These are phyloP conservation scores for Cephalopholis sonnerati DNA, from an alignment of 2,113 vertebrate species.

Conservation along the genomic window DNA sequence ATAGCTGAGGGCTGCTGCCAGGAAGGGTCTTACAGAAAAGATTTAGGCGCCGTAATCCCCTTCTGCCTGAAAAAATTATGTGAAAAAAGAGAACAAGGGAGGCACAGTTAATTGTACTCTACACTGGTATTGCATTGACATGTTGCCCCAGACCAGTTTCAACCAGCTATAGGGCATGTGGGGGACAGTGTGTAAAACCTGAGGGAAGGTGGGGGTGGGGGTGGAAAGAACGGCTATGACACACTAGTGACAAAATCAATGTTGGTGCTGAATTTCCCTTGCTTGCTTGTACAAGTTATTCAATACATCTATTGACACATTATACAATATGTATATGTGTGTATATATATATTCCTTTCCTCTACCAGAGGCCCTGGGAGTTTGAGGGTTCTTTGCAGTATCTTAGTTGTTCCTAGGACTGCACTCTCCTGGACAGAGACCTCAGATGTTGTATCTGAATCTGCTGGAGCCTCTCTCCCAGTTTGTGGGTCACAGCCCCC, in stretches of 20 bases:
- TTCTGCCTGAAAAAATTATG: slow-evolving; percentile 54
- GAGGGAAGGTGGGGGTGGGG: not conserved
- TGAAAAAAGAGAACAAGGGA: slow-evolving; percentile 56
- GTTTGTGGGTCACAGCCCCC: no score
- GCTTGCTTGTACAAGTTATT: slow-evolving; percentile 26
- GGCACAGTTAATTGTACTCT: slow-evolving; percentile 69
- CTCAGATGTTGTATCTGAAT: no score
- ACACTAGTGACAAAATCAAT: slow-evolving; percentile 37
- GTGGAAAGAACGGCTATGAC: not conserved
- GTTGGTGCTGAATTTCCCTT: slow-evolving; percentile 23
- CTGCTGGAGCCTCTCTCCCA: no score
- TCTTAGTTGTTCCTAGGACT: no score
- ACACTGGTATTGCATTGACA: slow-evolving; percentile 54
- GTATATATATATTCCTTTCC: no score
- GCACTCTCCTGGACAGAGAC: no score
- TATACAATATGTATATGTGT: not conserved
- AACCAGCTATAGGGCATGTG: slow-evolving; percentile 54
- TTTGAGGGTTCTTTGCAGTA: no score
- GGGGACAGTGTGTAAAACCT: slow-evolving; percentile 18
- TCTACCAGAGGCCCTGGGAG: no score
- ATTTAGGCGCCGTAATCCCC: slow-evolving; percentile 76
- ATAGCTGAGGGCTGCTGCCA: slow-evolving; percentile 55
- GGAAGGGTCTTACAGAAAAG: slow-evolving; percentile 60
- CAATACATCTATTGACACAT: slow-evolving; percentile 15
- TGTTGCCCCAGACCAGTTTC: slow-evolving; percentile 60